Base-by-base conservation (phyloP, 2,888 invertebrate genomes). In the Drosophila mimica region DNA sequence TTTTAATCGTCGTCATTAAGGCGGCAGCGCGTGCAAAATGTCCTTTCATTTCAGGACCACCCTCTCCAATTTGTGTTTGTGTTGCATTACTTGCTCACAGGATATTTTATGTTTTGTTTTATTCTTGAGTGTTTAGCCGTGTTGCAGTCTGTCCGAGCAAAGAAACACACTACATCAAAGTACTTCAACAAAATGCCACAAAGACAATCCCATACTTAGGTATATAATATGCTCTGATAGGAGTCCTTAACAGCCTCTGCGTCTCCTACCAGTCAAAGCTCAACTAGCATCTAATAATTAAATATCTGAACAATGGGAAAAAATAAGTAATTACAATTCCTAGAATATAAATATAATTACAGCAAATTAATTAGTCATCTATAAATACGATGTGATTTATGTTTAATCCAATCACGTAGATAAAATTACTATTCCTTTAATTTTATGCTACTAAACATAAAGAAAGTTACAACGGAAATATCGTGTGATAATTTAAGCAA, bases 1-100 rank as follows among this genome's bases (percentile, higher is more conserved):
- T 88, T 86, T 86, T 86, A 86, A 86, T 86, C 85, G 89, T 69
- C 83, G 81, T 86, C 89, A 86, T 86, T 86, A 86, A 85, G 89
- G 90, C 81, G 76, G 65, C 81, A 88, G 76, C 82, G 80, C 80
- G 82, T 84, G 80, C 82, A 78, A 80, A 83, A 85, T 88, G 70
- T 89, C 80, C 78, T 70, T 85, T 83, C 75, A 89, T 76, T 89
- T 89, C 66, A 76, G 63, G n/a, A n/a, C n/a, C n/a, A n/a, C n/a
- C n/a, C 9, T 17, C 9, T 13, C 34, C 17, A 17, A 40, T 36
- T 40, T 61, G 53, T 43, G 40, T 60, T 28, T 31, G 49, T 34
- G 58, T 54, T 34, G 58, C 58, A 74, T 74, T 61, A 53, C 63
- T 57, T 38, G 31, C 69, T 60, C 38, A 38, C 60, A 61, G 69